A percentile compares a stretch with the other conserved stretches of the same genome.
These are phyloP conservation scores for Helostoma temminkii DNA, from an alignment of 2,797 vertebrate genomes.

Conservation along the genomic window DNA sequence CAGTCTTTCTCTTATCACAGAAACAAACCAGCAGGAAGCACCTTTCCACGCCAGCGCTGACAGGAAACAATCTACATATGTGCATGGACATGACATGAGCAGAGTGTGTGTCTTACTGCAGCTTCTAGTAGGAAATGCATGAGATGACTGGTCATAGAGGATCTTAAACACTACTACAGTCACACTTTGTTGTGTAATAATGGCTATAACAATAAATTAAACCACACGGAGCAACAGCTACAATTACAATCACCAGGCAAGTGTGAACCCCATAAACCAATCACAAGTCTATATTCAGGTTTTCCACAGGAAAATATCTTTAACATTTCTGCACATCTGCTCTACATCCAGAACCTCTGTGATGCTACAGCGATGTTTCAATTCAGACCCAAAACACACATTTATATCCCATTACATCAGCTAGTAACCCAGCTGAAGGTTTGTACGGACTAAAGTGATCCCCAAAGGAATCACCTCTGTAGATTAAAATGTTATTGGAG, in stretches of 20 bases:
- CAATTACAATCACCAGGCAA: neutral
- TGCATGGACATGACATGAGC: constrained; percentile 59
- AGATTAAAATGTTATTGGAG: neutral
- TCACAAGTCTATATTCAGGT: constrained; percentile 26
- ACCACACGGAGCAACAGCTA: constrained; percentile 5
- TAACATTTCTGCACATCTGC: constrained; percentile 64
- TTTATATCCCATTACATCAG: constrained; percentile 25
- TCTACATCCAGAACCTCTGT: constrained; percentile 48
- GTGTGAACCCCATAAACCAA: neutral
- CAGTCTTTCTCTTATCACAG: constrained; percentile 58
- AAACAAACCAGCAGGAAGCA: constrained; percentile 67
- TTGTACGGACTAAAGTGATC: neutral
- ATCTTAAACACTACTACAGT: constrained; percentile 7
- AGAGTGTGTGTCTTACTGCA: constrained; percentile 36
- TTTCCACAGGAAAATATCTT: constrained; percentile 58
- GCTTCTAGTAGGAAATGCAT: constrained; percentile 58
- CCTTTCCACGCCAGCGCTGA: constrained; percentile 54
- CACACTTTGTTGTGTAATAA: constrained; percentile 12
- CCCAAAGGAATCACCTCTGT: neutral
- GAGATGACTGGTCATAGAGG: constrained; percentile 50
- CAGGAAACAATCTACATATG: constrained; percentile 75
- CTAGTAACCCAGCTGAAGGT: too few relatives aligned
- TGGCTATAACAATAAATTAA: constrained; percentile 11
- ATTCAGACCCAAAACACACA: constrained; percentile 38
- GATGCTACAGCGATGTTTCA: constrained; percentile 3